Conservation (phyloP, 2,797 vertebrate species). For the Oophaga sylvatica region DNA sequence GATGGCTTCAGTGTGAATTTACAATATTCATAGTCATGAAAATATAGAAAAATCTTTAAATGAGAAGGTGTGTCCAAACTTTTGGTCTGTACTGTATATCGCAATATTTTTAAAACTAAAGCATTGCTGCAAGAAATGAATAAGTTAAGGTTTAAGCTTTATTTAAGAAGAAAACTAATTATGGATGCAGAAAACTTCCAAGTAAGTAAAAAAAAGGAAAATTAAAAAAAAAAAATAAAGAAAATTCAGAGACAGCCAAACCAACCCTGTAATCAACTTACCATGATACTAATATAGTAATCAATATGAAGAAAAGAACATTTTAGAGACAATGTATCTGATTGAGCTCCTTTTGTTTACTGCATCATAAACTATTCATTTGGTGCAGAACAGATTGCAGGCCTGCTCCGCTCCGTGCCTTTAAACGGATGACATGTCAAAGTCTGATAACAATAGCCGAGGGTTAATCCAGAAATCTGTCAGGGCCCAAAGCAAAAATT, state of each 20-base stretch:
- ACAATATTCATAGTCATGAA: no score
- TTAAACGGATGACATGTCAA: constrained; percentile 27
- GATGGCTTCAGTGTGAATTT: no score
- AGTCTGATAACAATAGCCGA: constrained; percentile 12
- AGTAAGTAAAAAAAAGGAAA: neutral
- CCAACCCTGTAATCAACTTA: neutral
- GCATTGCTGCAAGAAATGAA: no score
- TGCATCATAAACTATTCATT: constrained; percentile 51
- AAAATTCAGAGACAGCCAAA: neutral
- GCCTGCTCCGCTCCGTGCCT: constrained; percentile 25
- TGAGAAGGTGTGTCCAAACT: no score
- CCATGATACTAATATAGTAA: neutral
- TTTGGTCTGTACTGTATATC: no score
- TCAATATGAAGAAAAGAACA: constrained; percentile 1
- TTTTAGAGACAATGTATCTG: constrained; percentile 11
- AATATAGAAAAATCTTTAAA: no score
- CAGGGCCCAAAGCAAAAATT: neutral
- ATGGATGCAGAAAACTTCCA: no score
- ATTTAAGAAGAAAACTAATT: no score
- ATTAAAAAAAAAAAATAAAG: neutral
- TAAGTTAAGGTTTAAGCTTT: no score
- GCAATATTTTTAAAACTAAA: no score
- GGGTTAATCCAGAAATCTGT: constrained; percentile 28
- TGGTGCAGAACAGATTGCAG: constrained; percentile 47
- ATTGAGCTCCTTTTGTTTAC: constrained; percentile 30